Evolutionary conservation across 2,797 vertebrate genomes (phyloP).

Genomic region (Trematomus bernacchii): DNA sequence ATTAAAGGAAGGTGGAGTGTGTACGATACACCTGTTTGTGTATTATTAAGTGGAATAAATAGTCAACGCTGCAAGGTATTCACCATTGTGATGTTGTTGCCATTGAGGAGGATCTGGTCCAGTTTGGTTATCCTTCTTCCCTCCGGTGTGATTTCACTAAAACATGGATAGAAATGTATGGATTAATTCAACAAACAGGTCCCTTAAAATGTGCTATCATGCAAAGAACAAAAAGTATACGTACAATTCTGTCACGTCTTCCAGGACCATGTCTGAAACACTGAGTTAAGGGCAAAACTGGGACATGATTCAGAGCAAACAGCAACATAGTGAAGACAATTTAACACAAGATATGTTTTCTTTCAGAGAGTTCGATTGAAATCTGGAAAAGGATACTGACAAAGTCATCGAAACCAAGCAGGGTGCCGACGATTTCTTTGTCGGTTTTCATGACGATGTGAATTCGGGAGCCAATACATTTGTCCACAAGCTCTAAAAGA

Average conservation of each 20-base stretch:
- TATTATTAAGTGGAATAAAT: not conserved
- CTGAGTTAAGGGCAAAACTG: conserved; percentile 76
- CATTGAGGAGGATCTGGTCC: conserved; percentile 96
- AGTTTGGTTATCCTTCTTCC: conserved; percentile 96
- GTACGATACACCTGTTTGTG: not conserved
- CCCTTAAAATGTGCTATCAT: rapidly evolving
- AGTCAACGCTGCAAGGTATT: not conserved
- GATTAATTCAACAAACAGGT: not conserved
- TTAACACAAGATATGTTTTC: not conserved
- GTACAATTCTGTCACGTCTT: conserved; percentile 94
- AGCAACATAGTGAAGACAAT: not conserved
- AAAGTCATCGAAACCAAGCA: conserved; percentile 95
- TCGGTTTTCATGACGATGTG: conserved; percentile 97
- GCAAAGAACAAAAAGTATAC: conserved; percentile 57
- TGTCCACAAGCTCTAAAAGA: conserved; percentile 92
- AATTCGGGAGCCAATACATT: conserved; percentile 93
- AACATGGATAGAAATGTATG: conserved; percentile 1
- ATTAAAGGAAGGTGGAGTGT: not conserved
- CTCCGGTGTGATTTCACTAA: conserved; percentile 95
- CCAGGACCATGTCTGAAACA: conserved; percentile 90
- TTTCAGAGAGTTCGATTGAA: not conserved
- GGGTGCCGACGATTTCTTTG: conserved; percentile 92
- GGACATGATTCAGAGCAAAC: not conserved
- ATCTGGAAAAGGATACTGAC: conserved; percentile 93
- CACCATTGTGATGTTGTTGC: conserved; percentile 98